These are phyloP conservation scores for Miltochrista miniata DNA, from an alignment of 2,888 invertebrate species.

Conservation along the genomic window DNA sequence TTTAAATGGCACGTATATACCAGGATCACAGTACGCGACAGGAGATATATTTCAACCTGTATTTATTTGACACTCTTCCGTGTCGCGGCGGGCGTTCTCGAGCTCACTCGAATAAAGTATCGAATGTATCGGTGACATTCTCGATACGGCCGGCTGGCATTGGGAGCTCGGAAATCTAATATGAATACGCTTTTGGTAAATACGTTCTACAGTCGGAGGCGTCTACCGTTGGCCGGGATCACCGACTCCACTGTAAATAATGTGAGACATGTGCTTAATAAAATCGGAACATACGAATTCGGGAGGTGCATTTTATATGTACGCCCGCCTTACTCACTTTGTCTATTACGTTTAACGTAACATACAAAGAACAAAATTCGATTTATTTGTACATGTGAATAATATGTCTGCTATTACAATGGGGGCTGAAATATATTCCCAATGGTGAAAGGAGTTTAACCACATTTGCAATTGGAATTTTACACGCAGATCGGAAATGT, in stretches of 20 bases:
- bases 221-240: constrained; percentile 57
- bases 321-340: constrained; percentile 8
- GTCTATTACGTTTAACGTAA: constrained; percentile 23
- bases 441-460: neutral
- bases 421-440: neutral
- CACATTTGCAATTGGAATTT: neutral
- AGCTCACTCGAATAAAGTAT: constrained; percentile 76
- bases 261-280: constrained; percentile 58
- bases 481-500: neutral
- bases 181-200: constrained; percentile 80
- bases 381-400: constrained; percentile 5
- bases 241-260: constrained; percentile 58
- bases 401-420: neutral
- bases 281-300: constrained; percentile 42
- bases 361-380: constrained; percentile 6
- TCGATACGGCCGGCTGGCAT: constrained; percentile 68
- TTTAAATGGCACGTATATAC: constrained; percentile 68
- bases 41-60: constrained; percentile 76
- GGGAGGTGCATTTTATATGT: constrained; percentile 33
- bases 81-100: constrained; percentile 68
- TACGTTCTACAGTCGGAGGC: constrained; percentile 57
- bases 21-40: constrained; percentile 67
- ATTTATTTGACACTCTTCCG: constrained; percentile 78
- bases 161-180: constrained; percentile 78
- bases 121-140: constrained; percentile 74